Evolutionary conservation across 92 coral and sea anemone species (phyloP).

Genomic region (Bergia sp.): DNA sequence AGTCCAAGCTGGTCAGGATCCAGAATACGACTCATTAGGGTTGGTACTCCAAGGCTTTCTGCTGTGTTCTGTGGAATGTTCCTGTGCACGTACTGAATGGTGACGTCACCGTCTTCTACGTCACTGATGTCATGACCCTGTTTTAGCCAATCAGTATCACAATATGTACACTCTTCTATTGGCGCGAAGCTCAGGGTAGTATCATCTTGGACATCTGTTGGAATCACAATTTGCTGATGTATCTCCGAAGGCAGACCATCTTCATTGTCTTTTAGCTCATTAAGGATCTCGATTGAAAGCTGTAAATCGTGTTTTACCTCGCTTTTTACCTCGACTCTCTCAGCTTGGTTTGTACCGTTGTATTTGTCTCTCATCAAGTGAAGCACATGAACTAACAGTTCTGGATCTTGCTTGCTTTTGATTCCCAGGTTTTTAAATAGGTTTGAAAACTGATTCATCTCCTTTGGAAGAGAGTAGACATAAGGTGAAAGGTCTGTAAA

Average conservation of each 20-base stretch:
- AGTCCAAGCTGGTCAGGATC: slow-evolving; percentile 76
- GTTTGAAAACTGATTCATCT: slow-evolving; percentile 42
- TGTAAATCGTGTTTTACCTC: slow-evolving; percentile 75
- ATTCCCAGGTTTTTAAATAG: slow-evolving; percentile 66
- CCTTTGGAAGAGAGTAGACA: slow-evolving; percentile 64
- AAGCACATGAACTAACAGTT: slow-evolving; percentile 60
- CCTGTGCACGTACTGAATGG: slow-evolving; percentile 63
- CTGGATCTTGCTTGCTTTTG: slow-evolving; percentile 50
- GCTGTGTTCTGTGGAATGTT: slow-evolving; percentile 65
- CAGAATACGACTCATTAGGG: slow-evolving; percentile 74
- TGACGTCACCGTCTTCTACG: slow-evolving; percentile 54
- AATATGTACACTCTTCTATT: slow-evolving; percentile 72
- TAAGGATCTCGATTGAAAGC: slow-evolving; percentile 67
- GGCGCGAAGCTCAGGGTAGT: slow-evolving; percentile 54
- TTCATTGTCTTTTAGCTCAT: slow-evolving; percentile 53
- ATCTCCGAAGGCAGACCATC: not conserved
- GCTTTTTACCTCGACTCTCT: slow-evolving; percentile 40
- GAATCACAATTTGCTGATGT: slow-evolving; percentile 50
- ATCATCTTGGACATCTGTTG: slow-evolving; percentile 58
- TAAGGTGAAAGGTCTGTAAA: slow-evolving; percentile 68
- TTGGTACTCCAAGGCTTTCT: slow-evolving; percentile 72
- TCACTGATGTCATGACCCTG: slow-evolving; percentile 63
- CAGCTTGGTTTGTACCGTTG: not conserved
- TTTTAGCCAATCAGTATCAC: slow-evolving; percentile 83
- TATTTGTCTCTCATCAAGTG: slow-evolving; percentile 62